Evolutionary conservation across 2,797 vertebrate species (phyloP), one percentile per base, ranked within the genome.

Genomic region (Huso huso): DNA sequence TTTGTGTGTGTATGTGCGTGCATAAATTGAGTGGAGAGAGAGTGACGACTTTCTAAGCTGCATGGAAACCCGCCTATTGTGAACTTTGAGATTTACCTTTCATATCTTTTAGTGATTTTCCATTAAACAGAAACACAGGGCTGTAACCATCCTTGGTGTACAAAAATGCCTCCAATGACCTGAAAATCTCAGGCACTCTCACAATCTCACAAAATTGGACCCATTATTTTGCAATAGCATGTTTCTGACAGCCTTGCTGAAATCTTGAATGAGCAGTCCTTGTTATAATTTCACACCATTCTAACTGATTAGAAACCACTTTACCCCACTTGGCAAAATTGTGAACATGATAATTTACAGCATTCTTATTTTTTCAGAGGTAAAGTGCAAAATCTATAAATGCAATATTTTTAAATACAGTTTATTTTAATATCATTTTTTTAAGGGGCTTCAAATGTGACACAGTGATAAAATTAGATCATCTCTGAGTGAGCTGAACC

Each of bases 241-340:
- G 13, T 15, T 13, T 7, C 48, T 60, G 48, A 51, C 48, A 66
- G 8, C 1, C 48, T 49, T 18, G 11, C 65, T 61, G 13, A 61
- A 13, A 49, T 66, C 9, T 48, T 49, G 59, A 48, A 15, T 18
- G 12, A 6, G 11, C 5, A 60, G 9, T 48, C 7, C 53, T 57
- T 66, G 12, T 58, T 66, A 9, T 66, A 50, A 49, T 9, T 61
- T 18, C n/a, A 48, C 48, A 61, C 55, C 57, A 13, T 9, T n/a
- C 7, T 4, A 49, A 60, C 18, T n/a, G 61, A 68, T 49, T 63
- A 68, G 9, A 10, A 51, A 10, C 50, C 12, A 51, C 50, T 49
- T 49, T 51, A n/a, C 49, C 9, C 6, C 13, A 50, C 49, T 18
- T 64, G 7, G 63, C 37, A 6, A 63, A 48, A 49, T 63, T 49